phyloP scores from a whole-genome alignment of 1,140 invertebrate genomes.

The Ctenoplectra terminalis region DNA sequence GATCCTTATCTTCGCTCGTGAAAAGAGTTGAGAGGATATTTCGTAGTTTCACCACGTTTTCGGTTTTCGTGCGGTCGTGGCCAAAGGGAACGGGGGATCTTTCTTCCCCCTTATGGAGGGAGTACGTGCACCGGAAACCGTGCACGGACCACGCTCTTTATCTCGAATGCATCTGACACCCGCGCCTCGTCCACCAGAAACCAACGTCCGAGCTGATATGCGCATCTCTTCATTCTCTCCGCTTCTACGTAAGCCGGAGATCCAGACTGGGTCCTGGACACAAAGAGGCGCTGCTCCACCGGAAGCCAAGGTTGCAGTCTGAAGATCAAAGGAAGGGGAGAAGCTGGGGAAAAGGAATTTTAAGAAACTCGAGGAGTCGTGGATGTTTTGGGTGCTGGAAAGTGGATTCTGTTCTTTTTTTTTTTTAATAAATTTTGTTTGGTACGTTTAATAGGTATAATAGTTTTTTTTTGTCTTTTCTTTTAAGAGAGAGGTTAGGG shows the following conservation, averaged over 20 bases:
- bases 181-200: conserved; percentile 64
- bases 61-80: conserved; percentile 74
- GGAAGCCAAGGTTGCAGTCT: conserved; percentile 16
- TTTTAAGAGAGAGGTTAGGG: no score
- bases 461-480: no score
- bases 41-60: conserved; percentile 79
- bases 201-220: conserved; percentile 24
- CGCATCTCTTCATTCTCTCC: conserved; percentile 3
- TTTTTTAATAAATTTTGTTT: no score
- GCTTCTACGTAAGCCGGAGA: background rate
- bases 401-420: no score
- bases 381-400: no score
- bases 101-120: conserved; percentile 21
- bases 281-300: conserved; percentile 2
- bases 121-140: conserved; percentile 71
- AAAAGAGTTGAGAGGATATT: conserved; percentile 74
- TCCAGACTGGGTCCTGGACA: background rate
- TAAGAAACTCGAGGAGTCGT: no score
- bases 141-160: conserved; percentile 63
- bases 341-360: no score
- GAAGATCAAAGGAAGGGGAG: background rate
- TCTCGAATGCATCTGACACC: conserved; percentile 77
- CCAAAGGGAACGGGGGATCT: conserved; percentile 58
- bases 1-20: conserved; percentile 43
- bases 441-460: no score